Evolutionary conservation across 2,888 invertebrate genomes (phyloP).

Genomic region (Polylopha cassiicola): DNA sequence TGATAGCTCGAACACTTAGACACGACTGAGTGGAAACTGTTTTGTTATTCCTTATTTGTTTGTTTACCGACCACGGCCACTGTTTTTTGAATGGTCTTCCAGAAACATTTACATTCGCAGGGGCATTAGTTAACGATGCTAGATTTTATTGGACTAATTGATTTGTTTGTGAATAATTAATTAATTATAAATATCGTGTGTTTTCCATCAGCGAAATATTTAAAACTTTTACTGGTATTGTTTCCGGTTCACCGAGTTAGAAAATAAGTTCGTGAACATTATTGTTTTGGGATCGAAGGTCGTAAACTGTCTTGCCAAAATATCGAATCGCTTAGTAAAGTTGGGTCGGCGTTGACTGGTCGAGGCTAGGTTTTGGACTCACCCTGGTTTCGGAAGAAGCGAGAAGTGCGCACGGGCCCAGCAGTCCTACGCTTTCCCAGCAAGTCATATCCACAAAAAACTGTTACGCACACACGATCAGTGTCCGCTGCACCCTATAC

Average conservation of each 20-base stretch:
- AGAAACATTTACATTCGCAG: too few species aligned
- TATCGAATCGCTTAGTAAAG: too few species aligned
- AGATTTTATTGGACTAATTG: conserved; percentile 6
- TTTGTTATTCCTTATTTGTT: conserved; percentile 1
- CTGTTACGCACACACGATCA: conserved; percentile 38
- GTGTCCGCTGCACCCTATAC: conserved; percentile 39
- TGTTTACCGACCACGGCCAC: conserved; percentile 2
- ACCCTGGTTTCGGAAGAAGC: conserved; percentile 70
- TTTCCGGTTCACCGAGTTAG: conserved; percentile 29
- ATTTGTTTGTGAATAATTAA: conserved; percentile 9
- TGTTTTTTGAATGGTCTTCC: conserved; percentile 1
- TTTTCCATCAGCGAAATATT: neutral
- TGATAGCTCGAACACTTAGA: conserved; percentile 23
- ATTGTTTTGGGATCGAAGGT: conserved; percentile 29
- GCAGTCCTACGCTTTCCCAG: conserved; percentile 74
- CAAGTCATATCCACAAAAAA: conserved; percentile 65
- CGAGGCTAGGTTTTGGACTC: conserved; percentile 44
- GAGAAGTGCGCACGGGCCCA: conserved; percentile 73
- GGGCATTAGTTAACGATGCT: conserved; percentile 14
- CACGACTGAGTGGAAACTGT: conserved; percentile 24
- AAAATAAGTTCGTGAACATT: conserved; percentile 33
- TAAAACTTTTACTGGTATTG: conserved; percentile 4
- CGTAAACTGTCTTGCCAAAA: too few species aligned
- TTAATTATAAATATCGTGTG: neutral
- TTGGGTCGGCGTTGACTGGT: conserved; percentile 26